Evolutionary conservation across 2,888 invertebrate species (phyloP).

Genomic region (Orthosia incerta): DNA sequence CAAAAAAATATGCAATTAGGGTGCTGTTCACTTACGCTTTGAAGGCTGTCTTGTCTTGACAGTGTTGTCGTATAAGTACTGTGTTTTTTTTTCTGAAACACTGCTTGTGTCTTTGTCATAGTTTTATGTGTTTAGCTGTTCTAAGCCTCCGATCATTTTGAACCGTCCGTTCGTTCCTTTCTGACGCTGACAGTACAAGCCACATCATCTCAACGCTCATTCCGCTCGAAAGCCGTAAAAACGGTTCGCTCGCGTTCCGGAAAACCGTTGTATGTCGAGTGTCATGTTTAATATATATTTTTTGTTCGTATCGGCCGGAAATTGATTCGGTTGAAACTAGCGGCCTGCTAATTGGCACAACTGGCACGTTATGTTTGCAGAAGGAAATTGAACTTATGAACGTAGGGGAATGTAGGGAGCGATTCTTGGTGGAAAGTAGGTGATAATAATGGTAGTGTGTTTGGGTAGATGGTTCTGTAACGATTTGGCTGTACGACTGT

Average conservation of each 20-base stretch:
- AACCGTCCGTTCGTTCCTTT: neutral
- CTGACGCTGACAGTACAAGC: slow-evolving; percentile 4
- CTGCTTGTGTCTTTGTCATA: neutral
- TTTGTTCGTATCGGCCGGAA: slow-evolving; percentile 64
- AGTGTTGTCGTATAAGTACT: neutral
- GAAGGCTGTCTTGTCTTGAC: neutral
- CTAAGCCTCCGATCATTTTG: neutral
- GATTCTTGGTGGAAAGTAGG: slow-evolving; percentile 27
- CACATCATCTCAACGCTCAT: slow-evolving; percentile 34
- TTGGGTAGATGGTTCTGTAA: slow-evolving; percentile 11
- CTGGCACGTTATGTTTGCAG: slow-evolving; percentile 58
- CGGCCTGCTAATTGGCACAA: slow-evolving; percentile 66
- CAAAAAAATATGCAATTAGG: no score
- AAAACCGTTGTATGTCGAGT: slow-evolving; percentile 50
- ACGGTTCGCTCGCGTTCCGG: slow-evolving; percentile 39
- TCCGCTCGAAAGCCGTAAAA: slow-evolving; percentile 46
- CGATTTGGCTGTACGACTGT: slow-evolving; percentile 1
- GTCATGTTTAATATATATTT: slow-evolving; percentile 62
- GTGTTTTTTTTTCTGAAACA: neutral
- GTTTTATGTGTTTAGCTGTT: neutral
- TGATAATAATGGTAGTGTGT: slow-evolving; percentile 23
- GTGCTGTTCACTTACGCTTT: neutral
- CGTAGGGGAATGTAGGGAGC: slow-evolving; percentile 29
- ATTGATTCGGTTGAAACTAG: slow-evolving; percentile 69
- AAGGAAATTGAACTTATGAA: slow-evolving; percentile 66